Base-by-base conservation (phyloP, 2,797 vertebrate genomes). In the Chelidonichthys spinosus region DNA sequence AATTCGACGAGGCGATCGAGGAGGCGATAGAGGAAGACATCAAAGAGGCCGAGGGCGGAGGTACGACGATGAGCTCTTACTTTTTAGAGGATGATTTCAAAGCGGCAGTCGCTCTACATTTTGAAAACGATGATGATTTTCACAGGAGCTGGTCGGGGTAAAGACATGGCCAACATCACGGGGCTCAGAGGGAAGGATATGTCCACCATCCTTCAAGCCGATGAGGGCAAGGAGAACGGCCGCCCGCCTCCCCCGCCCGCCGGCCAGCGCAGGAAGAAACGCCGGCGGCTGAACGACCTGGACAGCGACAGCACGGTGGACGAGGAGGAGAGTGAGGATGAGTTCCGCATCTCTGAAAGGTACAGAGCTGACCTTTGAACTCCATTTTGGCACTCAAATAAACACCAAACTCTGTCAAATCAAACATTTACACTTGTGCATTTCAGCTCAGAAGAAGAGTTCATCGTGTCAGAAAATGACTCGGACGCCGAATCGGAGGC, bases 151-250 rank as follows among this genome's bases (percentile, higher is more conserved):
- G 98, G 98, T 59, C 95, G 96, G 47, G 98, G 98, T 32, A 99
- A 99, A 86, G 98, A 99, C 92, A 99, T 99, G 95, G 96, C 98
- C 15, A 99, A 98, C 89, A 98, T 99, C 94, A 99, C 97, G 0
- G 97, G 97, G 49, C 96, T 96, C 87, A 89, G 97, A 63, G 98
- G 98, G 7, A 99, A 99, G 87, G 98, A 99, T 61, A 99, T 99
- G 69, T 97, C 97, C 74, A 94, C 95, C 74, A 99, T 99, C 85
- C 79, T 98, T 13, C 96, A 97, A 37, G 74, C 74, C 0, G 97
- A 97, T 52, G 98, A 97, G 79, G 95, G 96, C 50, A 97, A 98
- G 59, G 97, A 99, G 82, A 98, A 96, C 33, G 97, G 97, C 33
- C 89, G 92, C 15, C 96, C 95, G 0, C 94, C 93, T 0, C 79